Conservation (phyloP, 2,113 vertebrate species). For the Paratilapia polleni region DNA sequence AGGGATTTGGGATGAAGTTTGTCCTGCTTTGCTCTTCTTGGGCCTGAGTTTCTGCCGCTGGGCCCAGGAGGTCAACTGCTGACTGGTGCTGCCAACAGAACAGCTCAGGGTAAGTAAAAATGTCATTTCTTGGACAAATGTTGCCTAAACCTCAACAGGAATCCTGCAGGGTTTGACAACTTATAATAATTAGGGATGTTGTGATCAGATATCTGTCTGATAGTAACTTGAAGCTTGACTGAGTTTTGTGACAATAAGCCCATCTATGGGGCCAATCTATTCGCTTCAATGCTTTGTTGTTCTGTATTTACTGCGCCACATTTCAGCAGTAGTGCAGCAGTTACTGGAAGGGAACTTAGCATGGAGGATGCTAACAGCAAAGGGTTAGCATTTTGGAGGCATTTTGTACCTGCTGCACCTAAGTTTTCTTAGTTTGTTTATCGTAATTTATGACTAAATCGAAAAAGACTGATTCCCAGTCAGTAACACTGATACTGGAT, state of each 20-base stretch:
- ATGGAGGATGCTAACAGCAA: background rate
- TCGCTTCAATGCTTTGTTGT: background rate
- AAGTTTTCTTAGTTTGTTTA: background rate
- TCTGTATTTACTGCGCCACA: background rate
- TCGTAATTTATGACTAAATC: background rate
- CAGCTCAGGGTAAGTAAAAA: background rate
- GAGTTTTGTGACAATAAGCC: background rate
- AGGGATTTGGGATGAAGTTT: slow-evolving; percentile 4
- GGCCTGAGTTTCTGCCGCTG: slow-evolving; percentile 86
- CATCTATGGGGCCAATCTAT: background rate
- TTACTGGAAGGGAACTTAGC: too few relatives aligned
- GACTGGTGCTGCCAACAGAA: slow-evolving; percentile 68
- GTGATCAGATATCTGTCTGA: background rate
- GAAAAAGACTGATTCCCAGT: too few relatives aligned
- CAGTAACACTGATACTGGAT: too few relatives aligned
- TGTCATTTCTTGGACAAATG: background rate
- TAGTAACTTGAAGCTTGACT: background rate
- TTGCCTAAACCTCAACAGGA: background rate
- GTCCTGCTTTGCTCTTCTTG: slow-evolving; percentile 75
- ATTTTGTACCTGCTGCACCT: background rate
- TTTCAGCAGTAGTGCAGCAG: too few relatives aligned
- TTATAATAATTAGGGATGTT: too few relatives aligned
- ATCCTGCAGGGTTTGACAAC: too few relatives aligned
- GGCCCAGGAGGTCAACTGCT: slow-evolving; percentile 92
- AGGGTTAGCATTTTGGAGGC: background rate